These are phyloP conservation scores for Erebia aethiops DNA, from an alignment of 2,888 invertebrate species.

Conservation along the genomic window DNA sequence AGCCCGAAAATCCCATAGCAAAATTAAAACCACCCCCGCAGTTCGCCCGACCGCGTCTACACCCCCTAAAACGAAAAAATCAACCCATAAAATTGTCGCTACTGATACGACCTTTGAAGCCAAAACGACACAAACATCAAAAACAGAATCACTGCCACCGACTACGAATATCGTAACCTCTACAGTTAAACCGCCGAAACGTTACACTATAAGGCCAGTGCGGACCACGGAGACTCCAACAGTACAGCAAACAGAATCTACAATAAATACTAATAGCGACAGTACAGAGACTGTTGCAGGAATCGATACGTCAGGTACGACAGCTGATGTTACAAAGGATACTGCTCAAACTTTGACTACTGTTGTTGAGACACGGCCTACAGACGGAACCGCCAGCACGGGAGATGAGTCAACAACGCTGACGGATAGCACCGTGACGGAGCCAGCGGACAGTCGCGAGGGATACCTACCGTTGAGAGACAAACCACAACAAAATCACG, in stretches of 20 bases:
- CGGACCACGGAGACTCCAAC: constrained; percentile 70
- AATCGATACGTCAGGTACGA: constrained; percentile 64
- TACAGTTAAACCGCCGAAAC: constrained; percentile 74
- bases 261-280: constrained; percentile 71
- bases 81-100: constrained; percentile 62
- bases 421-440: constrained; percentile 62
- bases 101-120: constrained; percentile 63
- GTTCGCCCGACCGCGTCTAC: constrained; percentile 65
- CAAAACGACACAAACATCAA: constrained; percentile 64
- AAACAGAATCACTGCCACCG: constrained; percentile 56
- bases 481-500: constrained; percentile 75
- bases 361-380: constrained; percentile 61
- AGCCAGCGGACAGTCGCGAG: constrained; percentile 76
- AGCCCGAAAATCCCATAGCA: constrained; percentile 68
- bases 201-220: constrained; percentile 80
- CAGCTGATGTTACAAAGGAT: constrained; percentile 61
- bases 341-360: constrained; percentile 63
- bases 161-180: constrained; percentile 60
- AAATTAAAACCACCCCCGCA: constrained; percentile 70
- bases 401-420: constrained; percentile 65
- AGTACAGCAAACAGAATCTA: constrained; percentile 74
- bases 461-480: constrained; percentile 77
- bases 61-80: constrained; percentile 70
- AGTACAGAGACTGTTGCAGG: constrained; percentile 78
- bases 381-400: constrained; percentile 68